Percentiles rank a stretch among this genome's conserved stretches.
These are phyloP conservation scores for Anolis sagrei DNA, from an alignment of 2,113 vertebrate genomes.

Conservation along the genomic window DNA sequence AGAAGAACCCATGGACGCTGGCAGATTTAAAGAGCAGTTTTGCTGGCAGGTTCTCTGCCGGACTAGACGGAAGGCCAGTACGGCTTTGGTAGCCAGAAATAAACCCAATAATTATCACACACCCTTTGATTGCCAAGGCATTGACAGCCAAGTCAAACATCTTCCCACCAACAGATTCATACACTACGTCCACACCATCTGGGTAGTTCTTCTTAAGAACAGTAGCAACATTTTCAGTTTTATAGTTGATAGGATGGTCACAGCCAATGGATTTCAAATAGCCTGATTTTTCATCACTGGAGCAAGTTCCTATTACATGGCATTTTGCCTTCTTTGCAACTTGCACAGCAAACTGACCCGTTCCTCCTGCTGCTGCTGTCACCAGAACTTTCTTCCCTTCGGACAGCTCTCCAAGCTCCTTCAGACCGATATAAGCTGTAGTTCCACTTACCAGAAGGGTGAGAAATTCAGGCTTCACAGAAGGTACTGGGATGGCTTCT, in stretches of 20 bases:
- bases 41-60: conserved; percentile 79
- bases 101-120: conserved; percentile 90
- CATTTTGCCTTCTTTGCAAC: conserved; percentile 89
- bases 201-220: conserved; percentile 85
- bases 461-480: conserved; percentile 84
- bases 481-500: conserved; percentile 78
- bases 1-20: conserved; percentile 88
- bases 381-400: conserved; percentile 88
- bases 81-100: conserved; percentile 88
- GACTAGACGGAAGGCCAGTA: conserved; percentile 81
- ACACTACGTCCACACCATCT: conserved; percentile 86
- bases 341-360: conserved; percentile 92
- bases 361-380: conserved; percentile 90
- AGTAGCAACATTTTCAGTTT: conserved; percentile 77
- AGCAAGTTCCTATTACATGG: conserved; percentile 92
- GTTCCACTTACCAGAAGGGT: conserved; percentile 86
- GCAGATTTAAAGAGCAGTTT: conserved; percentile 90
- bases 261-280: conserved; percentile 92
- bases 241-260: conserved; percentile 88
- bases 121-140: conserved; percentile 83
- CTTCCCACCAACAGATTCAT: conserved; percentile 90
- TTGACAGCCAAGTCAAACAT: conserved; percentile 86
- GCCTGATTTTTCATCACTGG: conserved; percentile 84
- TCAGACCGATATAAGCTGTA: conserved; percentile 89
- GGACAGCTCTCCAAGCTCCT: conserved; percentile 83